These are phyloP conservation scores for Athrips mouffetella DNA, from an alignment of 2,888 invertebrate genomes.

Conservation along the genomic window DNA sequence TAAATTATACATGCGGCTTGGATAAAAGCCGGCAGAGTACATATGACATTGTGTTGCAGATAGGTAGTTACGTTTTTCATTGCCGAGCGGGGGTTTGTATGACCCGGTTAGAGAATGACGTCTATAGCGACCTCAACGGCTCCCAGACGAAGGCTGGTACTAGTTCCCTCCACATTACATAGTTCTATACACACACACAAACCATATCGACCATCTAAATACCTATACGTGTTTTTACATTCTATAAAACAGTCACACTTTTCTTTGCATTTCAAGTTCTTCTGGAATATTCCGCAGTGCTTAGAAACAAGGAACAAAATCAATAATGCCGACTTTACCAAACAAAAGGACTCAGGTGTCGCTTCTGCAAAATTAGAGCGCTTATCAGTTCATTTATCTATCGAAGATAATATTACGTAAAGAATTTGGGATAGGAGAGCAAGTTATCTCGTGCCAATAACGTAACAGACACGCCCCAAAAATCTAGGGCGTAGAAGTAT, in stretches of 20 bases:
- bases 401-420: background rate
- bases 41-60: background rate
- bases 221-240: background rate
- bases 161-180: conserved; percentile 37
- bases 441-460: background rate
- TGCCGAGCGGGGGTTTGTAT: conserved; percentile 22
- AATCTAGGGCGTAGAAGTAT: background rate
- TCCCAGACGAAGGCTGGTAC: conserved; percentile 46
- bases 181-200: conserved; percentile 10
- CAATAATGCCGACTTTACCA: background rate
- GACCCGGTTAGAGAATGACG: conserved; percentile 63
- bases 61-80: conserved; percentile 13
- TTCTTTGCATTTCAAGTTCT: background rate
- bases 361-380: background rate
- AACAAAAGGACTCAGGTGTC: background rate
- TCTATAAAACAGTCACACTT: background rate
- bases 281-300: background rate
- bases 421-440: background rate
- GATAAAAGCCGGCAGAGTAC: no score
- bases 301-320: background rate
- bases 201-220: background rate
- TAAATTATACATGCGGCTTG: background rate
- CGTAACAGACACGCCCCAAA: background rate
- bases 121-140: conserved; percentile 52
- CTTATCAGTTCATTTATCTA: background rate